phyloP scores from a whole-genome alignment of 2,888 invertebrate species.

The Philaethria dido region DNA sequence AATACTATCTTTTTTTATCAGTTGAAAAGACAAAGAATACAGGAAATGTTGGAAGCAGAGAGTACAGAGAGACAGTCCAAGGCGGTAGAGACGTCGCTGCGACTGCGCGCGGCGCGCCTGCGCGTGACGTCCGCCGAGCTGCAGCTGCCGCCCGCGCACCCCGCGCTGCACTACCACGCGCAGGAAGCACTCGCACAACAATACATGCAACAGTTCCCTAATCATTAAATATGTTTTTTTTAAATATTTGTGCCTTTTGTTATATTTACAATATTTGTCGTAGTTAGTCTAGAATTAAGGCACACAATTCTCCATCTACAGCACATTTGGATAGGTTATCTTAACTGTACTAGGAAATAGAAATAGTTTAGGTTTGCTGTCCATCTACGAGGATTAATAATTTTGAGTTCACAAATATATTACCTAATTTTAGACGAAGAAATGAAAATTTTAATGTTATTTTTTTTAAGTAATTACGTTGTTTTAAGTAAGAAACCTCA shows the following conservation, averaged over 20 bases:
- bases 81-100: constrained; percentile 57
- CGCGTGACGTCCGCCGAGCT: constrained; percentile 60
- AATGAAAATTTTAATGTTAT: too few species aligned
- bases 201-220: constrained; percentile 51
- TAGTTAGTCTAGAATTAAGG: too few species aligned
- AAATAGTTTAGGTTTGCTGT: too few species aligned
- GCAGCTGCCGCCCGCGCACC: constrained; percentile 59
- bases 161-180: constrained; percentile 56
- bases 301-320: too few species aligned
- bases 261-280: not conserved
- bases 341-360: too few species aligned
- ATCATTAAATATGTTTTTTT: constrained; percentile 13
- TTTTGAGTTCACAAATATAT: too few species aligned
- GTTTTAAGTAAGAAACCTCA: too few species aligned
- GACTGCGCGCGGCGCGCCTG: constrained; percentile 66
- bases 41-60: constrained; percentile 61
- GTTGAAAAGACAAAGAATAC: constrained; percentile 69
- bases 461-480: too few species aligned
- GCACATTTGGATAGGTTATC: too few species aligned
- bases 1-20: constrained; percentile 41
- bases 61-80: constrained; percentile 52
- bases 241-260: not conserved
- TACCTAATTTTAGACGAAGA: too few species aligned
- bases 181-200: constrained; percentile 59
- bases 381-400: too few species aligned